These are phyloP conservation scores for Mormyrus proboscirostris DNA, from an alignment of 2,797 vertebrate species.

Conservation along the genomic window DNA sequence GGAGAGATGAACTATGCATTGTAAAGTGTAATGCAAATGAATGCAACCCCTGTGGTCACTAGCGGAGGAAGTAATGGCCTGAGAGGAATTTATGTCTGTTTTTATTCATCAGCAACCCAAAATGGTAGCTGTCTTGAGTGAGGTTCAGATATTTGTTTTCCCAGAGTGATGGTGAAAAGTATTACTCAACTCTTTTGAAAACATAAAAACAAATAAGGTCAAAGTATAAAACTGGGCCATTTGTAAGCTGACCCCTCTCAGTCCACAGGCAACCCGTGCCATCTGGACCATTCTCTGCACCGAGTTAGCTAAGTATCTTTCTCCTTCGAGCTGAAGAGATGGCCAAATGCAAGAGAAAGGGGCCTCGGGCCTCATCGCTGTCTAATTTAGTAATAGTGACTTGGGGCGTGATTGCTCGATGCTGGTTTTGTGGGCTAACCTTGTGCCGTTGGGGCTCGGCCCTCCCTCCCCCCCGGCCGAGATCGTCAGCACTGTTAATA, in stretches of 20 bases:
- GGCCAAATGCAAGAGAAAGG: not conserved
- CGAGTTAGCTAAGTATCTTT: not conserved
- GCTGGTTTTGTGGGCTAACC: not conserved
- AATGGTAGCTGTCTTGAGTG: not conserved
- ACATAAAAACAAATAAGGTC: not conserved
- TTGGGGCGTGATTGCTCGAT: not conserved
- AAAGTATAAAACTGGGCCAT: not conserved
- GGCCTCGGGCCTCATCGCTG: not conserved
- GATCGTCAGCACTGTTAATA: conserved; percentile 33
- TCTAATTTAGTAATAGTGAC: not conserved
- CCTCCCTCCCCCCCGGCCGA: not conserved
- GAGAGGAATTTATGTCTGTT: not conserved
- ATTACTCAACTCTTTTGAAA: not conserved
- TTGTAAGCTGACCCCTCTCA: not conserved
- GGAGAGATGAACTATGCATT: not conserved
- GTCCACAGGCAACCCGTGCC: not conserved
- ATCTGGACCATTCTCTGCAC: not conserved
- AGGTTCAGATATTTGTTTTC: not conserved
- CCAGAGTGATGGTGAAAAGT: not conserved
- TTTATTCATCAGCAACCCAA: not conserved
- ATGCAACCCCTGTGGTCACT: not conserved
- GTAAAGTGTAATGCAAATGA: not conserved
- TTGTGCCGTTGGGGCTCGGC: not conserved
- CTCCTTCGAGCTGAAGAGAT: not conserved
- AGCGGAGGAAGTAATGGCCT: not conserved